Conservation (phyloP, 2,113 vertebrate genomes). For the Odontophorus gujanensis region DNA sequence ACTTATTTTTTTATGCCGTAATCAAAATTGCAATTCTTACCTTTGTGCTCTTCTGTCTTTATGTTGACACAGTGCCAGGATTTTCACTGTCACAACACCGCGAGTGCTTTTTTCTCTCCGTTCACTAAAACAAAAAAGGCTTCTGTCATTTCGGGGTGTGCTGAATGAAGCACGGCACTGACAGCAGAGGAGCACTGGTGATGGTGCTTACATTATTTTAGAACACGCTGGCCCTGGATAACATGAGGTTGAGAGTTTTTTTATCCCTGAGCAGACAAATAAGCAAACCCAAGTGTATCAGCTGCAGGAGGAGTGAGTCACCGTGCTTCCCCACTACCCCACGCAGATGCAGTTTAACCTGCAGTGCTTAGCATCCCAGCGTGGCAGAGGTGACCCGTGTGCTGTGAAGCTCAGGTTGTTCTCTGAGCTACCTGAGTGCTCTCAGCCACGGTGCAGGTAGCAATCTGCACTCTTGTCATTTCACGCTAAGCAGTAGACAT, state of each 20-base stretch:
- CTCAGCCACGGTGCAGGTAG: accelerated
- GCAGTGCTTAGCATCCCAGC: not conserved
- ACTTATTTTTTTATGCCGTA: not conserved
- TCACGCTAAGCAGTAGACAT: not conserved
- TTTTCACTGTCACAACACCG: not conserved
- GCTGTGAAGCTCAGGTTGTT: not conserved
- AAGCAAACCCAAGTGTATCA: not conserved
- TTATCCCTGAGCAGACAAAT: not conserved
- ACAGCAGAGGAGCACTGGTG: not conserved
- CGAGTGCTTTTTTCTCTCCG: not conserved
- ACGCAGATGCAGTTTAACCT: not conserved
- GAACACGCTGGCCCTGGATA: not conserved
- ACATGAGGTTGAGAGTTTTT: not conserved
- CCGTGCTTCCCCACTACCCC: not conserved
- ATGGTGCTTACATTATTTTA: not conserved
- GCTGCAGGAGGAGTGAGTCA: not conserved
- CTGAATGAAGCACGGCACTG: not conserved
- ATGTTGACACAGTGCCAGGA: not conserved
- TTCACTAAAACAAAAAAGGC: not conserved
- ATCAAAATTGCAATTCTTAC: not conserved
- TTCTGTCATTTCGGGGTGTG: not conserved
- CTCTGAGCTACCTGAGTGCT: not conserved
- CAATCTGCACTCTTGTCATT: not conserved
- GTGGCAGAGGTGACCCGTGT: not conserved
- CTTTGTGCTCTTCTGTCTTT: not conserved